phyloP scores from a whole-genome alignment of 1,140 invertebrate species.

The Octopus bimaculoides region DNA sequence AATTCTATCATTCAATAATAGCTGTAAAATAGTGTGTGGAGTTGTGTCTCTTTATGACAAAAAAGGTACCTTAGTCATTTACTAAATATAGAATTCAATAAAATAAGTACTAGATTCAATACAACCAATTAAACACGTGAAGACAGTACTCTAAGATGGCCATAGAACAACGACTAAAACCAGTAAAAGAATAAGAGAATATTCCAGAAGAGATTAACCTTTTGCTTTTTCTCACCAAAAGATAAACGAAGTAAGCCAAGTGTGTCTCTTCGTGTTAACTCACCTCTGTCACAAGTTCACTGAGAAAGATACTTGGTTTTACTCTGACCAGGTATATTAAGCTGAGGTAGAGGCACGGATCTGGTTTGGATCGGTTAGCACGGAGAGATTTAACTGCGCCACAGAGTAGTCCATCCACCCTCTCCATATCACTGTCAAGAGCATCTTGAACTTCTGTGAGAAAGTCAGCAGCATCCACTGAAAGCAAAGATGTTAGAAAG shows the following conservation, averaged over 20 bases:
- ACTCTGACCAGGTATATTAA: constrained; percentile 82
- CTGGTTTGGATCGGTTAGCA: constrained; percentile 68
- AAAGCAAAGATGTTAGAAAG: constrained; percentile 4
- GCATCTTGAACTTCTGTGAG: constrained; percentile 55
- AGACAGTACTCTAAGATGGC: too few relatives aligned
- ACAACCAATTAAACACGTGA: too few relatives aligned
- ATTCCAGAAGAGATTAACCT: not conserved
- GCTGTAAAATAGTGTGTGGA: too few relatives aligned
- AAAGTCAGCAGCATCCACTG: constrained; percentile 56
- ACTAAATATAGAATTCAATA: too few relatives aligned
- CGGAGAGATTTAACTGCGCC: constrained; percentile 62
- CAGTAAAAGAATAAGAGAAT: not conserved
- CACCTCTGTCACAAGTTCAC: constrained; percentile 75
- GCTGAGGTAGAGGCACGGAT: constrained; percentile 73
- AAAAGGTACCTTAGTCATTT: too few relatives aligned
- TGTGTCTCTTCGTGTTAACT: constrained; percentile 3
- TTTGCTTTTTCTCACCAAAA: not conserved
- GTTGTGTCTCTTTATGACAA: too few relatives aligned
- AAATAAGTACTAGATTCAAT: too few relatives aligned
- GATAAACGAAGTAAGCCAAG: too few relatives aligned
- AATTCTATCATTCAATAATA: too few relatives aligned
- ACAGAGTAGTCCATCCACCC: constrained; percentile 60
- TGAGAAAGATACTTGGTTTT: constrained; percentile 70
- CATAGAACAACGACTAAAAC: too few relatives aligned
- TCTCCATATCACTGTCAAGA: constrained; percentile 59